Evolutionary conservation across 2,888 invertebrate species (phyloP).

Genomic region (Caenorhabditis angaria): DNA sequence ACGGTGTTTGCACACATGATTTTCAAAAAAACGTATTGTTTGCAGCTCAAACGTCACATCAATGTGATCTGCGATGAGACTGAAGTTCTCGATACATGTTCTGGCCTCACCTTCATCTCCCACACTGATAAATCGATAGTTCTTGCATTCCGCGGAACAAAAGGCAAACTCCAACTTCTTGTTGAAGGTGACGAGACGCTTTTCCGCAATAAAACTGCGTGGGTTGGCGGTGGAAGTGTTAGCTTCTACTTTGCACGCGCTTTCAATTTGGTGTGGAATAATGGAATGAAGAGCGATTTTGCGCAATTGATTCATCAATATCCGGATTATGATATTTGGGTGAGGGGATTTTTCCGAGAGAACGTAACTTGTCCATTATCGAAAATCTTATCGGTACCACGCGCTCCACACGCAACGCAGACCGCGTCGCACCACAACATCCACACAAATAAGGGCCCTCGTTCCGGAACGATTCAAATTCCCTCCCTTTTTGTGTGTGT

Average conservation of each 20-base stretch:
- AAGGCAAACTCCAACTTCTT: constrained; percentile 34
- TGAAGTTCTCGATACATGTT: constrained; percentile 38
- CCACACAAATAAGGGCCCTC: too few relatives aligned
- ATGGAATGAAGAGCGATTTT: constrained; percentile 48
- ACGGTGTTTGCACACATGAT: background rate
- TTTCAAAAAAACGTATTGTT: background rate
- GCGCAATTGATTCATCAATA: constrained; percentile 29
- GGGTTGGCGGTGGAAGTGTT: constrained; percentile 49
- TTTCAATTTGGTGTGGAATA: constrained; percentile 48
- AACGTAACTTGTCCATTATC: too few relatives aligned
- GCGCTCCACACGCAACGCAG: too few relatives aligned
- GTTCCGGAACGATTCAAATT: too few relatives aligned
- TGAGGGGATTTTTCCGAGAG: constrained; percentile 25
- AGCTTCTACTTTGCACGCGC: constrained; percentile 52
- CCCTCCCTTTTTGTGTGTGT: too few relatives aligned
- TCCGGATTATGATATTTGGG: constrained; percentile 36
- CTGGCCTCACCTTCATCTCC: constrained; percentile 39
- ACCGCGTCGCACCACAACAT: too few relatives aligned
- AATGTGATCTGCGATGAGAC: constrained; percentile 38
- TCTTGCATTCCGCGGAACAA: constrained; percentile 45
- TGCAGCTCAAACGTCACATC: constrained; percentile 31
- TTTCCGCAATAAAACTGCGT: constrained; percentile 35
- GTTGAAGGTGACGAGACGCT: constrained; percentile 43
- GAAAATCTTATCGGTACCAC: too few relatives aligned
- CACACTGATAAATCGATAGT: constrained; percentile 47